phyloP scores from a whole-genome alignment of 2,797 vertebrate genomes.

The Uromys caudimaculatus region DNA sequence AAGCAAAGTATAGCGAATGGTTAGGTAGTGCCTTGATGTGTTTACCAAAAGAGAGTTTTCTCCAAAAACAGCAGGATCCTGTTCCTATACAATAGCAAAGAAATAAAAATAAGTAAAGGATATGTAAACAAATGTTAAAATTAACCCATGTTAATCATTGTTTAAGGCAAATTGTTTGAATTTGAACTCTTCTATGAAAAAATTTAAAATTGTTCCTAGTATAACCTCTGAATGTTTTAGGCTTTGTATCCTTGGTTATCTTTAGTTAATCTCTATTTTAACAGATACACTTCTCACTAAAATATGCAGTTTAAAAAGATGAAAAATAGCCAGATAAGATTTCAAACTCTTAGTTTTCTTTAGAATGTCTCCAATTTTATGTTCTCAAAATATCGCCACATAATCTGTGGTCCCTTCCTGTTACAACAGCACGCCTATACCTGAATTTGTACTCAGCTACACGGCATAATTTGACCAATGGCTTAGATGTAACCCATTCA shows the following conservation, averaged over 20 bases:
- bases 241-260: not conserved
- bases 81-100: slow-evolving; percentile 87
- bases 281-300: not conserved
- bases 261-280: slow-evolving; percentile 7
- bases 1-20: slow-evolving; percentile 94
- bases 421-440: not conserved
- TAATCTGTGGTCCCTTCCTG: not conserved
- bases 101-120: not conserved
- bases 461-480: not conserved
- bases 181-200: not conserved
- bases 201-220: not conserved
- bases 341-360: not conserved
- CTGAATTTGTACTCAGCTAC: not conserved
- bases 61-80: slow-evolving; percentile 95
- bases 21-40: slow-evolving; percentile 93
- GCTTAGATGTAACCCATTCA: not conserved
- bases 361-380: not conserved
- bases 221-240: not conserved
- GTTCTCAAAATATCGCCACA: not conserved
- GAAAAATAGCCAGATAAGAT: not conserved
- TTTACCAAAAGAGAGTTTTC: slow-evolving; percentile 89
- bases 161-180: not conserved
- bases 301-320: not conserved
- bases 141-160: not conserved
- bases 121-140: not conserved